phyloP scores from a whole-genome alignment of 1,140 invertebrate genomes.

The Drosophila lacertosa region DNA sequence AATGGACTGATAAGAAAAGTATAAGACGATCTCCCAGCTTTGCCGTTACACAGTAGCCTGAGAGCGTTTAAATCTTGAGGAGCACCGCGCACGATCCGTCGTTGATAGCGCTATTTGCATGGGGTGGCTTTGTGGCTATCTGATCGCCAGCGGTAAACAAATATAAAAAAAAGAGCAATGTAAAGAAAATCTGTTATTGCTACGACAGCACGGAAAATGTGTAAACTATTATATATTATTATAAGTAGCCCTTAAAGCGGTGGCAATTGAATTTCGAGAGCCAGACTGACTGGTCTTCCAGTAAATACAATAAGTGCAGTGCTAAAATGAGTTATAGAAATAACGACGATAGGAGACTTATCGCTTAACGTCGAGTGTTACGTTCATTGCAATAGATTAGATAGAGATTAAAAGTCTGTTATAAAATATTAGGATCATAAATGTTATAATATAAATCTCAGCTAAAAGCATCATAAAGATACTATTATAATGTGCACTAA shows the following conservation, averaged over 20 bases:
- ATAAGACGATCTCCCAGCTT: slow-evolving; percentile 5
- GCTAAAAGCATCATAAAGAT: slow-evolving; percentile 19
- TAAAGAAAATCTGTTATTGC: slow-evolving; percentile 5
- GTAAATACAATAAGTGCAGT: neutral
- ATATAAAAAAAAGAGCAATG: neutral
- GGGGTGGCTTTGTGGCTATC: neutral
- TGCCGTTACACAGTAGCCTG: slow-evolving; percentile 6
- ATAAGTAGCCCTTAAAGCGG: neutral
- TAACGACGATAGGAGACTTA: neutral
- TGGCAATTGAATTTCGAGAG: neutral
- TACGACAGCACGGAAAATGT: too few relatives aligned
- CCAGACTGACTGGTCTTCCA: neutral
- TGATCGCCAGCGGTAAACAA: slow-evolving; percentile 8
- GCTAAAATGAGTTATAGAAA: neutral
- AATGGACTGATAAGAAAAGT: slow-evolving; percentile 19
- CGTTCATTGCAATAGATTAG: too few relatives aligned
- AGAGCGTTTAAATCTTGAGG: slow-evolving; percentile 8
- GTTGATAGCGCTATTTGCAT: neutral
- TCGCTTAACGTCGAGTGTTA: too few relatives aligned
- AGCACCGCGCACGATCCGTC: too few relatives aligned
- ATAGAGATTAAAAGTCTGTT: too few relatives aligned
- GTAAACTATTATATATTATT: too few relatives aligned
- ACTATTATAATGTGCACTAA: slow-evolving; percentile 1
- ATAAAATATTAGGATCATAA: neutral
- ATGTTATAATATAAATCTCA: slow-evolving; percentile 14